Evolutionary conservation across 2,797 vertebrate species (phyloP), one percentile per base, ranked within the genome.

Genomic region (Zenarchopterus dispar): DNA sequence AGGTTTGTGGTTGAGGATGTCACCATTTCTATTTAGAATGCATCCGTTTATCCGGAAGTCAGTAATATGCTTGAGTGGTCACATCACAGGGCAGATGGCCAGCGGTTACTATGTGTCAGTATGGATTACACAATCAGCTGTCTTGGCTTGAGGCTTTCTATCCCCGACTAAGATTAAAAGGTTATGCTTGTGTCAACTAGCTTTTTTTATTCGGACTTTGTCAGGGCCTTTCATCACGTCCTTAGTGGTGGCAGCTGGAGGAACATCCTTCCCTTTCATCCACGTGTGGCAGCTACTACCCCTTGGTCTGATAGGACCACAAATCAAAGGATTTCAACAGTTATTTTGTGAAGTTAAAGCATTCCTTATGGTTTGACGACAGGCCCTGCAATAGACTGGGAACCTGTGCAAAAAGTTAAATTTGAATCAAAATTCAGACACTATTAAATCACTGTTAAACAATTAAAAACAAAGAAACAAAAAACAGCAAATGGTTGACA

Each of bases 41-140:
- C 24, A 13, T 24, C 43, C 24, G 31, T 52, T 47, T 8, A 9
- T 71, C 46, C 49, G 48, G 33, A 26, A 16, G 53, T 54, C 57
- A 31, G 45, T 22, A 8, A 54, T 26, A 22, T 44, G 51, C 8
- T 54, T 8, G 28, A 45, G 47, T 19, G 24, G 56, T 51, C 56
- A 48, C 55, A 60, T 51, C 67, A 53, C 52, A 47, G 58, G 65
- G 56, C 75, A 68, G 71, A 71, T 70, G 68, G 70, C 52, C 79
- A 76, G 70, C 72, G 72, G 68, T 52, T 65, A 63, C 64, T 48
- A 61, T 56, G 58, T 53, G 58, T 65, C 62, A 60, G 67, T 52
- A 67, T 73, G 83, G 79, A 87, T 85, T 85, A 85, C 41, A 46
- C 55, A 70, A 55, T 58, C 55, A 53, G 44, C 67, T 21, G 19